Conservation (phyloP, 2,888 invertebrate species). For the Nomada ferruginata region DNA sequence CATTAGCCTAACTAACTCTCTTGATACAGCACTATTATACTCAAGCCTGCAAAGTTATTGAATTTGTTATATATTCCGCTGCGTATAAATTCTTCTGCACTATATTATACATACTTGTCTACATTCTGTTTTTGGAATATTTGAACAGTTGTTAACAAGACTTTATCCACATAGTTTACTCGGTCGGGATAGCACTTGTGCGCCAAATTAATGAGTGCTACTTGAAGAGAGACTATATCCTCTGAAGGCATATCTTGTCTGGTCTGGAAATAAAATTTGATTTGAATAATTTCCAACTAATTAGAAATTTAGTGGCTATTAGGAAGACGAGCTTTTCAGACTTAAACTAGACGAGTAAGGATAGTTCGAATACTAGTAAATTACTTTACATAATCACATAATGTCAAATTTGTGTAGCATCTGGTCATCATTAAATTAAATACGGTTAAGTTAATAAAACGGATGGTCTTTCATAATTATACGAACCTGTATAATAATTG, state of each 20-base stretch:
- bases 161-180: conserved; percentile 97
- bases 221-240: conserved; percentile 97
- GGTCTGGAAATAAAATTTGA: conserved; percentile 86
- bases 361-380: conserved; percentile 40
- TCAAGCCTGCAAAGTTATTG: conserved; percentile 86
- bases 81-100: background rate
- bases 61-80: background rate
- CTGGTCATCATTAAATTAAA: conserved; percentile 74
- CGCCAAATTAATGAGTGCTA: conserved; percentile 96
- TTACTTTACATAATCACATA: conserved; percentile 69
- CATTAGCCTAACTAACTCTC: conserved; percentile 96
- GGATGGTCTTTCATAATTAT: background rate
- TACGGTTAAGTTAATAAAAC: conserved; percentile 1
- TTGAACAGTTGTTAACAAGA: conserved; percentile 94
- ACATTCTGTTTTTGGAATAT: conserved; percentile 95
- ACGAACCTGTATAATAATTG: conserved; percentile 94
- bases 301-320: background rate
- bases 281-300: background rate
- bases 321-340: conserved; percentile 75
- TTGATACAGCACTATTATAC: conserved; percentile 93
- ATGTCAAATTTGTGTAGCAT: conserved; percentile 71
- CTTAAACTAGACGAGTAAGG: conserved; percentile 82
- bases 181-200: conserved; percentile 98
- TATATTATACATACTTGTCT: conserved; percentile 87
- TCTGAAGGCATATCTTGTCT: conserved; percentile 97